Base-by-base conservation (phyloP, 2,888 invertebrate genomes). In the Plebejus argus region DNA sequence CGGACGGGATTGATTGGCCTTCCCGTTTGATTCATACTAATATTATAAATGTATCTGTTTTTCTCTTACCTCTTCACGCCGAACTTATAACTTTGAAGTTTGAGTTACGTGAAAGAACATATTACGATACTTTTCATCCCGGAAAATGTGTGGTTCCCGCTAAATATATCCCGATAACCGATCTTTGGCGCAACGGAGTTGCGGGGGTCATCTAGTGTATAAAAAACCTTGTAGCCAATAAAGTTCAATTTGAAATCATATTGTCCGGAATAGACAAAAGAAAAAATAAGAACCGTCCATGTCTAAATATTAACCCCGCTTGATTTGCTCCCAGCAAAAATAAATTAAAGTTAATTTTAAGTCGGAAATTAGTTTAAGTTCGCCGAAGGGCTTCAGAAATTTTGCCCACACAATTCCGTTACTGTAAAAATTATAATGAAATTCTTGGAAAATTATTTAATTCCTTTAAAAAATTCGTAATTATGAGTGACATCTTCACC, bases 401-500 rank as follows among this genome's bases (percentile, higher is more conserved):
- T 5, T 18, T 3, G 61, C 61, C 61, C 12, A 7, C 61, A 12
- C 61, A 23, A 61, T 61, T 23, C 10, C 23, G 23, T 20, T 20
- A 23, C 61, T 61, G 23, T 12, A 61, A 61, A 61, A 61, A 23
- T 23, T 10, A 61, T 12, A 61, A 61, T 61, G 4, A 23, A 61
- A 61, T 61, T 61, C 61, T 61, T 53, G 0, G 12, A 12, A 23
- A 23, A 23, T 23, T 23, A 61, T 61, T 10, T 23, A 23, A 61
- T 12, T 35, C 15, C 2, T 35, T 18, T 3, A 35, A 35, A 39
- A 70, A 33, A 33, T 8, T 49, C 49, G 20, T 70, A 70, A 70
- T 70, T 35, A 70, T 70, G 33, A 70, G 33, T 18, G 70, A 70
- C 70, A 70, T 35, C 70, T 70, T 70, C n/a, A 35, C 7, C 18